Evolutionary conservation across 2,888 invertebrate genomes (phyloP), one percentile per base, ranked within the genome.

Genomic region (Polyommatus icarus): DNA sequence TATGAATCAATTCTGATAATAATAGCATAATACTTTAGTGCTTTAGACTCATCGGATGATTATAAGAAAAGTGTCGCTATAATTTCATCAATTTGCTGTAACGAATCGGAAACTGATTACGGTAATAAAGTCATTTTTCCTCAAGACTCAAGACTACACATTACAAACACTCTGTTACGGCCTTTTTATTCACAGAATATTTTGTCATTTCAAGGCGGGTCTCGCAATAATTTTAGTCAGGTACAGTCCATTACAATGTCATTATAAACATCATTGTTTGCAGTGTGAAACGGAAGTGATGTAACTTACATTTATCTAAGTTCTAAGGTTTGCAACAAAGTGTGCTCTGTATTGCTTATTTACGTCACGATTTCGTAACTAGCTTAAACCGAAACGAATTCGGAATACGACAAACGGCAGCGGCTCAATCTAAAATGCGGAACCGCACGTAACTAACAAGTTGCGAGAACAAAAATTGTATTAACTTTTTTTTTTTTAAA

Each of bases 311-410:
- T 75, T 24, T 54, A 32, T 75, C 50, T 75, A 32, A 32, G 4
- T 32, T 32, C 32, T 36, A 54, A 24, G 75, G 54, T 75, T 24
- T 50, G 67, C 82, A 82, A 83, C 82, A 82, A 82, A 79, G 82
- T 84, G 78, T 79, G 82, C 82, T 80, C 79, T 80, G 78, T 78
- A 76, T 79, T 84, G 79, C 67, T 78, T 78, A 80, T 82, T 86
- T 86, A 83, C 85, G 83, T 86, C 84, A 87, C 82, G 78, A 81
- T 89, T 84, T 85, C 83, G 84, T 84, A 87, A 89, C 80, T 79
- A 78, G 76, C 78, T 81, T 82, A 81, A 83, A 79, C 84, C 85
- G 83, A 79, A 82, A 84, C 86, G 82, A 87, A 87, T 85, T 81
- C 82, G 81, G 83, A 85, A 81, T 81, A 82, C 82, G 83, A 84